A percentile compares a stretch with the other conserved stretches of the same genome.
Conservation (phyloP, 2,797 vertebrate genomes). For the Gephyroberyx darwinii region DNA sequence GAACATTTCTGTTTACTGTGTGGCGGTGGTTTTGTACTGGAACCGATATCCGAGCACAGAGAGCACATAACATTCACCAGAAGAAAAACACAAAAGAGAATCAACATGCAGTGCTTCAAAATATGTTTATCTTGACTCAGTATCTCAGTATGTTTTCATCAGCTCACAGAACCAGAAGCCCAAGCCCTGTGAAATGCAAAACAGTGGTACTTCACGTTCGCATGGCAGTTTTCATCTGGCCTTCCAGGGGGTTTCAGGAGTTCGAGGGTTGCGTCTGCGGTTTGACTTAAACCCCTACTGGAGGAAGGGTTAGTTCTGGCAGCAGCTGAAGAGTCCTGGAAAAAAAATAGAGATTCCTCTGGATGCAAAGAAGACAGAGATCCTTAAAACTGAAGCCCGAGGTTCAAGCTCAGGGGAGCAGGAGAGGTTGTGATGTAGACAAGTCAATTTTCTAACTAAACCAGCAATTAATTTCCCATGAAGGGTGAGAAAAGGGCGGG, state of each 20-base stretch:
- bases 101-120: no score
- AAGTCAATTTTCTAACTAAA: not conserved
- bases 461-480: slow-evolving; percentile 4
- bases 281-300: slow-evolving; percentile 28
- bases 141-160: not conserved
- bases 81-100: not conserved
- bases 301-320: slow-evolving; percentile 11
- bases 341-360: not conserved
- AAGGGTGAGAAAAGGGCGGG: not conserved
- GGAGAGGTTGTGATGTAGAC: not conserved
- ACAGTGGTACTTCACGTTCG: not conserved
- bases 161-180: not conserved
- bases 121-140: not conserved
- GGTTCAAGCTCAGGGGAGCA: not conserved
- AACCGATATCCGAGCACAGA: no score
- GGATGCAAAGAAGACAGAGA: not conserved
- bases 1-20: no score
- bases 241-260: not conserved
- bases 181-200: not conserved
- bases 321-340: slow-evolving; percentile 17
- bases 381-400: slow-evolving; percentile 6
- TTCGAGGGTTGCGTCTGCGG: slow-evolving; percentile 3
- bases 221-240: slow-evolving; percentile 11
- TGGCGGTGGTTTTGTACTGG: no score
- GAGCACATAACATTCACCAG: no score